Conservation (phyloP, 2,113 vertebrate species). For the Setophaga kirtlandii region DNA sequence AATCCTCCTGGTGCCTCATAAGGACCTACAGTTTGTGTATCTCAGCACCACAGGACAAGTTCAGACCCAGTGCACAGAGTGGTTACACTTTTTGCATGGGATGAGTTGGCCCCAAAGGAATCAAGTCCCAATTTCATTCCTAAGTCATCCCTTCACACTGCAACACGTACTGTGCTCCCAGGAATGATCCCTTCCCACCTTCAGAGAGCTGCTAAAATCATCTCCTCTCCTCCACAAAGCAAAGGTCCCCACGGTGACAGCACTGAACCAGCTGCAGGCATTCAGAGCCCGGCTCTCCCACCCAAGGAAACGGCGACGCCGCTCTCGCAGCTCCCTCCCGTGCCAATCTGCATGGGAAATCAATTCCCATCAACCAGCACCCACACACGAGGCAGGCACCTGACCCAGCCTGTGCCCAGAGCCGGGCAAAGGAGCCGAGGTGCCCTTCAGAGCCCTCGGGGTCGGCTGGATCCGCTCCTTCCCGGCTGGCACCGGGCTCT, state of each 20-base stretch:
- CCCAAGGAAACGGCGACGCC: neutral
- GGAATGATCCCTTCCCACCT: neutral
- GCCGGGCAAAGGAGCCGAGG: fast-evolving
- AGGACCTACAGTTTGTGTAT: fast-evolving
- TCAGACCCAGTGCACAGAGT: neutral
- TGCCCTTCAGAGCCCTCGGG: neutral
- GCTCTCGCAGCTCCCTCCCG: neutral
- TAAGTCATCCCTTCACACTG: neutral
- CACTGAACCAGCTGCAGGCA: neutral
- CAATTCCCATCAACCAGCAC: neutral
- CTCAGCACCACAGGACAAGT: neutral
- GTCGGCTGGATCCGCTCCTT: neutral
- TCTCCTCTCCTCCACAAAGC: neutral
- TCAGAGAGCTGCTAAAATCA: neutral
- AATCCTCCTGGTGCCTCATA: neutral
- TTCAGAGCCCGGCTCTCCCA: neutral
- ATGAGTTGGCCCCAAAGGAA: neutral
- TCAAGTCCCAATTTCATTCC: neutral
- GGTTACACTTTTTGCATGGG: too few species aligned
- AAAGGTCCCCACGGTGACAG: conserved; percentile 22
- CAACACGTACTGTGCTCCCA: neutral
- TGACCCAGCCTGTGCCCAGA: neutral
- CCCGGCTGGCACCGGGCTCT: neutral
- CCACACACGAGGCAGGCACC: neutral
- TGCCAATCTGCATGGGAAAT: neutral